Base-by-base conservation (phyloP, 2,797 vertebrate species). In the Typhlichthys eigenmanni region DNA sequence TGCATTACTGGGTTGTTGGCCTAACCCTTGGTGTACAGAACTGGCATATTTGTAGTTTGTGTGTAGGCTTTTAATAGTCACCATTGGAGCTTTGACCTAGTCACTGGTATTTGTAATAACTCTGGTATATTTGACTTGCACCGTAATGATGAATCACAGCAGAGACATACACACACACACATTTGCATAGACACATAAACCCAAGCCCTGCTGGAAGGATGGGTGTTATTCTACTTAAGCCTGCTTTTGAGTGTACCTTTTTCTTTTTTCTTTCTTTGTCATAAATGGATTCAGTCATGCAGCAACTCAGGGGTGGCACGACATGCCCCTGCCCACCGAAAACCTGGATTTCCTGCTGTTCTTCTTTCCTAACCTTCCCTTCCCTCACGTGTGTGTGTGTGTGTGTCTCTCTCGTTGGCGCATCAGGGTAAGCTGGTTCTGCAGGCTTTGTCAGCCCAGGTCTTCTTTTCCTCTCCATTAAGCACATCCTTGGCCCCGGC, bases 41-140 rank as follows among this genome's bases (percentile, higher is more conserved):
- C 68, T n/a, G 45, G 72, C 79, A 11, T 74, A 71, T 88, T 85
- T 80, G 11, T 58, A 51, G 68, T 82, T 75, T 69, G 13, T 49
- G 58, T 71, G 12, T 45, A 5, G 49, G 55, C 71, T 83, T 83
- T 47, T 82, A 72, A 85, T 76, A 67, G 59, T 80, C 60, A 51
- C 60, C 55, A 9, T 11, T 54, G 47, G 55, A 57, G 59, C 75
- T 5, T 12, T 29, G 67, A 66, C 57, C 50, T 64, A 59, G 73
- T 78, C 77, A 65, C 9, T 76, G 80, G 82, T 80, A 83, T 89
- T 80, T 83, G 62, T 76, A 85, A 88, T 85, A 83, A 81, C 72
- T 69, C 43, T 62, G 80, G 69, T 81, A 76, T 88, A 85, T 81
- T 66, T 75, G 58, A 84, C 38, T 70, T 83, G 76, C 80, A 59